Evolutionary conservation across 2,888 invertebrate species (phyloP), one percentile per base, ranked within the genome.

Genomic region (Meiosimyza decipiens): DNA sequence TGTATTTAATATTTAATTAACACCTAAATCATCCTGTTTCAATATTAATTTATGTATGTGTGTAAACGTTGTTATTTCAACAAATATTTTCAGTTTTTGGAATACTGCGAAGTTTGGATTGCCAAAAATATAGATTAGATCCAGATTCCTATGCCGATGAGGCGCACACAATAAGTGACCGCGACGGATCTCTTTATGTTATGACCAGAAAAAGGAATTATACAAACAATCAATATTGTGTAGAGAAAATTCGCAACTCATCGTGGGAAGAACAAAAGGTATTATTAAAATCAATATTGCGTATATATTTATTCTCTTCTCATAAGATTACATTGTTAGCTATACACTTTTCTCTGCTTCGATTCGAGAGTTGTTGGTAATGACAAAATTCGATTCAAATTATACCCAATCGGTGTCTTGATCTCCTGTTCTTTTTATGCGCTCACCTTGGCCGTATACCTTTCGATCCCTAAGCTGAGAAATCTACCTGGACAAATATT

Each of bases 401-500:
- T 86, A 76, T 86, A 86, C 76, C 83, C 86, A 3, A 77, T 86
- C 75, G 86, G 89, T 28, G 87, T 89, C 74, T 84, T 89, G 60
- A 89, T 91, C 74, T 93, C 93, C n/a, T 90, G 91, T 77, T 86
- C 90, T 12, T 93, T 92, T 80, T 87, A 93, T 76, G 84, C 89
- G 6, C 80, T 91, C 33, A 94, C 94, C 0, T 84, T 93, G 73
- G 64, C 91, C 74, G 92, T 93, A 47, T 93, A 94, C 85, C 85
- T 89, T 60, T 88, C 89, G 6, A 86, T 94, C 71, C 91, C 93
- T 1, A 90, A 90, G 71, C 87, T 93, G 71, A 90, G 91, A 72
- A 94, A 94, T 87, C 88, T 94, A 18, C 93, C 94, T 74, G 94
- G 94, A 0, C 90, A 91, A 80, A 93, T 92, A 15, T 88, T 94